These are phyloP conservation scores for Xestia c-nigrum DNA, from an alignment of 2,888 invertebrate genomes.

Conservation along the genomic window DNA sequence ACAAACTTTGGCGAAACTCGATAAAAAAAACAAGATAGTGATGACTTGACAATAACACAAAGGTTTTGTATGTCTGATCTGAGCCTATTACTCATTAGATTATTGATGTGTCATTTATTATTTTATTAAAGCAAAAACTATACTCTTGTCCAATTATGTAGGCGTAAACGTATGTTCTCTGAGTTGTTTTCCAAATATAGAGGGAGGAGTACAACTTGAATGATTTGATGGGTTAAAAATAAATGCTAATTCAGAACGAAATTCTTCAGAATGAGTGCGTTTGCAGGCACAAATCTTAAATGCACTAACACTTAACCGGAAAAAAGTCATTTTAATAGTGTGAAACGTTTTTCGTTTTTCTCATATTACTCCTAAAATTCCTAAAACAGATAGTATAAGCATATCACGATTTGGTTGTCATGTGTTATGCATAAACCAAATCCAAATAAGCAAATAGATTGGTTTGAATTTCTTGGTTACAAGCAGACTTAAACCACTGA, in stretches of 20 bases:
- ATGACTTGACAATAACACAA: neutral
- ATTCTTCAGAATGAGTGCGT: neutral
- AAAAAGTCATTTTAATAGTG: neutral
- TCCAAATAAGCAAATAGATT: neutral
- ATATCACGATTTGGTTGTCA: neutral
- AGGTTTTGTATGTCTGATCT: slow-evolving; percentile 17
- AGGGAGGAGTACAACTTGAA: slow-evolving; percentile 4
- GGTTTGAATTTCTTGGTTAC: neutral
- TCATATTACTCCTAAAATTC: neutral
- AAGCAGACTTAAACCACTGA: neutral
- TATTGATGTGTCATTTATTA: slow-evolving; percentile 43
- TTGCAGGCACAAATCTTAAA: neutral
- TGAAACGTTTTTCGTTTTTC: neutral
- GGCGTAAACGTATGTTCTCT: slow-evolving; percentile 21
- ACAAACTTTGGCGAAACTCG: neutral
- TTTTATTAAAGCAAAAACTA: slow-evolving; percentile 29
- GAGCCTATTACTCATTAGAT: slow-evolving; percentile 10
- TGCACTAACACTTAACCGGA: neutral
- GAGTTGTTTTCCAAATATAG: slow-evolving; percentile 9
- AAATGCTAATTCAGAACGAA: neutral
- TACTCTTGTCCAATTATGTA: slow-evolving; percentile 23
- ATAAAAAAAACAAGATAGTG: neutral
- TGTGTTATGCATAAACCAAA: neutral
- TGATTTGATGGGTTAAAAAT: slow-evolving; percentile 14
- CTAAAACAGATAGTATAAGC: no score